phyloP scores from a whole-genome alignment of 2,888 invertebrate genomes.

The Trachelus stipa region DNA sequence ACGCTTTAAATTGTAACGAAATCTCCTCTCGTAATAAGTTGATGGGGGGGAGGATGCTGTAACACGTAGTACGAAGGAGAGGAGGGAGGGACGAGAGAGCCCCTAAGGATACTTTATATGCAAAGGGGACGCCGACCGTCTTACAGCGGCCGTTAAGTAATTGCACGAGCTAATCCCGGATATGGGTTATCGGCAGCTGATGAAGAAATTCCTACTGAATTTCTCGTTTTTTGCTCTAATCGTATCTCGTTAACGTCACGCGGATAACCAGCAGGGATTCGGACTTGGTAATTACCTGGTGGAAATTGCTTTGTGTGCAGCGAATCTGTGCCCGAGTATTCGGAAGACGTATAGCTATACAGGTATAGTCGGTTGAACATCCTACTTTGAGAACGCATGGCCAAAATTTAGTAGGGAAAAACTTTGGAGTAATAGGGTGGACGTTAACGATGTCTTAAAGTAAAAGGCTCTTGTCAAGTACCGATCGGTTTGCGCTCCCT shows the following conservation, averaged over 20 bases:
- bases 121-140: constrained; percentile 48
- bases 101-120: constrained; percentile 49
- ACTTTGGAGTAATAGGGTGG: no score
- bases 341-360: background rate
- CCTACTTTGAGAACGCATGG: no score
- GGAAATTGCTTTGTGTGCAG: constrained; percentile 4
- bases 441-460: no score
- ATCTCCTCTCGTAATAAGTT: constrained; percentile 34
- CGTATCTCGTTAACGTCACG: constrained; percentile 17
- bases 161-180: constrained; percentile 53
- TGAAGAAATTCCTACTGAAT: constrained; percentile 27
- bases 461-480: no score
- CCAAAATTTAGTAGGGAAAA: no score
- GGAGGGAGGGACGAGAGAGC: background rate
- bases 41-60: constrained; percentile 23
- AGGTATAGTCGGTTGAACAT: background rate
- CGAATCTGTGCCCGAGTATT: background rate
- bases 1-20: constrained; percentile 36
- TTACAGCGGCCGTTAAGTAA: constrained; percentile 51
- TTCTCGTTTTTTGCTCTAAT: constrained; percentile 33
- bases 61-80: constrained; percentile 30
- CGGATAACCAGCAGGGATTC: background rate
- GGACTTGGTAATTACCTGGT: background rate
- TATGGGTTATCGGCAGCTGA: constrained; percentile 52
- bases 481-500: no score